Base-by-base conservation (phyloP, 1,140 invertebrate species). In the Calephelis nemesis region DNA sequence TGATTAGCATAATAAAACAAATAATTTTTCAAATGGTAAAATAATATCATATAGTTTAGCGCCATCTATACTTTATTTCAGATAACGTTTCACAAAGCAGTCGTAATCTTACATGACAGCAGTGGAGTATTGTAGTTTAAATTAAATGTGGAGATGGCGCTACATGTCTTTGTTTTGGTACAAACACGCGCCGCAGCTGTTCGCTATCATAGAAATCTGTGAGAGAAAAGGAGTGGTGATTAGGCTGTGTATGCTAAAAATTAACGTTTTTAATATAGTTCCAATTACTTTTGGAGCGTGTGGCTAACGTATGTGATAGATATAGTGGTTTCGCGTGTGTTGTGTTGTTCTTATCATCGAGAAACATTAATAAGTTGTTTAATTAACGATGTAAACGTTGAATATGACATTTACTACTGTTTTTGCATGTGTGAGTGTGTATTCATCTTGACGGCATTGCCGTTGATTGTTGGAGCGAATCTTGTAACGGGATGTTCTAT, bases 221-320 rank as follows among this genome's bases (percentile, higher is more conserved):
- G 84, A 88, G 87, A 88, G 89, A 88, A 91, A 91, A 91, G 89
- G 89, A 91, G 89, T 91, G 89, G 89, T 91, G 87, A 90, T 88
- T 88, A 89, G 81, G 82, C 75, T 82, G 87, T 87, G 76, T 90
- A 88, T 85, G 78, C 72, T 78, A 78, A 90, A 84, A 85, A 83
- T 79, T 77, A 81, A 83, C 74, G 85, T 85, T 84, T 91, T 91
- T 85, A 87, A 84, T 80, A 91, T 87, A 80, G 83, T 88, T 84
- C 72, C 72, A 72, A 78, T 73, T 70, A 78, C 67, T 70, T 72
- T 83, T 78, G 54, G 50, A 65, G 47, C 63, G 72, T 77, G 79
- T 83, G 75, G 63, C 76, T 71, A 72, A 76, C 68, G 74, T 78
- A 78, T 81, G 74, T 87, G 71, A 73, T 72, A 77, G 73, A 79